Conservation (phyloP, 2,113 vertebrate species). For the Conger conger region DNA sequence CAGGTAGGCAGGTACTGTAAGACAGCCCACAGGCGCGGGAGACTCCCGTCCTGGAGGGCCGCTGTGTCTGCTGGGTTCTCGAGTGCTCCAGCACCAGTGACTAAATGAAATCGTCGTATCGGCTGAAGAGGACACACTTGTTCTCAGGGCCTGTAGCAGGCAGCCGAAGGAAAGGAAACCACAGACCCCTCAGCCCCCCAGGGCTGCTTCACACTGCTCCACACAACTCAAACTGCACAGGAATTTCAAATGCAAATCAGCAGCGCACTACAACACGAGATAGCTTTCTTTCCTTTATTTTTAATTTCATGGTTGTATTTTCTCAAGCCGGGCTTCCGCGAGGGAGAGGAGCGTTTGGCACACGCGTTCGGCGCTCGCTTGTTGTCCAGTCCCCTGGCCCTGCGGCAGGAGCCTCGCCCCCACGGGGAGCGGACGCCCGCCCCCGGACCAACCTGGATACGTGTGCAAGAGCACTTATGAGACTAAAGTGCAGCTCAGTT, state of each 20-base stretch:
- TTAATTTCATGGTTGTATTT: constrained; percentile 50
- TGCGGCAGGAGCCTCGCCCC: neutral
- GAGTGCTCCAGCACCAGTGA: too few species aligned
- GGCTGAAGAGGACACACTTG: too few species aligned
- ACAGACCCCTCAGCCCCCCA: too few species aligned
- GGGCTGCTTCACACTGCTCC: neutral
- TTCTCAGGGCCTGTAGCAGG: too few species aligned
- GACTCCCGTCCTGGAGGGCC: too few species aligned
- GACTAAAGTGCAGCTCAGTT: constrained; percentile 55
- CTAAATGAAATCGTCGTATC: too few species aligned
- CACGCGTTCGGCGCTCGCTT: constrained; percentile 50
- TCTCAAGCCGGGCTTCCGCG: neutral
- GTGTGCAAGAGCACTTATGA: constrained; percentile 44
- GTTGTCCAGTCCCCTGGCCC: constrained; percentile 24
- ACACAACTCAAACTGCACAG: constrained; percentile 74
- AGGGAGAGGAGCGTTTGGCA: constrained; percentile 56
- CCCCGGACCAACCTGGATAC: constrained; percentile 27
- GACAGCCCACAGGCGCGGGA: constrained; percentile 67
- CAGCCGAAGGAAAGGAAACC: too few species aligned
- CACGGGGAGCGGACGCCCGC: neutral
- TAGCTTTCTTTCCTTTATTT: constrained; percentile 67
- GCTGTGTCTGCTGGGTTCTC: too few species aligned
- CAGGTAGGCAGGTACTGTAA: constrained; percentile 92
- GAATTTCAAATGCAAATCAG: constrained; percentile 74
- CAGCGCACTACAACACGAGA: constrained; percentile 79